Evolutionary conservation across 2,888 invertebrate species (phyloP).

Genomic region (Drosophila affinis): DNA sequence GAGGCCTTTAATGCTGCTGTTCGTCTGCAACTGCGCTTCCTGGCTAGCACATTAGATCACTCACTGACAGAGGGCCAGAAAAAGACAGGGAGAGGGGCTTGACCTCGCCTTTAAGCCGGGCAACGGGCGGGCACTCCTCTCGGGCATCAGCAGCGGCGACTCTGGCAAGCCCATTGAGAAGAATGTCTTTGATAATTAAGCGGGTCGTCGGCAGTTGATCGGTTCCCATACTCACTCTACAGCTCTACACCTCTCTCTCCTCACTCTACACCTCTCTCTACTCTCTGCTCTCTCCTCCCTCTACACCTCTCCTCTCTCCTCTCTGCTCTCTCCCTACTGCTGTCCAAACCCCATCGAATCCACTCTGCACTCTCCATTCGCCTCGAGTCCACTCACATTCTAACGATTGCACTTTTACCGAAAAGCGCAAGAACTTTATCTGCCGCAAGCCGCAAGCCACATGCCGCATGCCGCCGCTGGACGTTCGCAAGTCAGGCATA

Average conservation of each 20-base stretch:
- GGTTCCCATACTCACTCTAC: conserved; percentile 13
- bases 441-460: conserved; percentile 30
- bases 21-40: conserved; percentile 65
- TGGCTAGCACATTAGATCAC: conserved; percentile 76
- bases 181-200: conserved; percentile 79
- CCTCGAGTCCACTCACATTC: conserved; percentile 57
- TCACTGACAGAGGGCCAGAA: conserved; percentile 44
- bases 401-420: conserved; percentile 77
- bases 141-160: conserved; percentile 15
- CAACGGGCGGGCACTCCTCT: conserved; percentile 58
- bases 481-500: conserved; percentile 54
- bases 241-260: not conserved
- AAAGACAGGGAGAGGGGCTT: conserved; percentile 17
- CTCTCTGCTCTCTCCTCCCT: not conserved
- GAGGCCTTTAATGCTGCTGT: conserved; percentile 11
- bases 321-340: too few relatives aligned
- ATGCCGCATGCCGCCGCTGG: conserved; percentile 56
- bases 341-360: not conserved
- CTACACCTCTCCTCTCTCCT: conserved; percentile 6
- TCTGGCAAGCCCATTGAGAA: conserved; percentile 64
- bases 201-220: conserved; percentile 52
- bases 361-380: conserved; percentile 13
- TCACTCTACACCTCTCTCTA: not conserved
- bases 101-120: conserved; percentile 71
- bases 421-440: conserved; percentile 77